A percentile compares a stretch with the other conserved stretches of the same genome.
Conservation (phyloP, 2,113 vertebrate genomes). For the Hiodon tergisus region DNA sequence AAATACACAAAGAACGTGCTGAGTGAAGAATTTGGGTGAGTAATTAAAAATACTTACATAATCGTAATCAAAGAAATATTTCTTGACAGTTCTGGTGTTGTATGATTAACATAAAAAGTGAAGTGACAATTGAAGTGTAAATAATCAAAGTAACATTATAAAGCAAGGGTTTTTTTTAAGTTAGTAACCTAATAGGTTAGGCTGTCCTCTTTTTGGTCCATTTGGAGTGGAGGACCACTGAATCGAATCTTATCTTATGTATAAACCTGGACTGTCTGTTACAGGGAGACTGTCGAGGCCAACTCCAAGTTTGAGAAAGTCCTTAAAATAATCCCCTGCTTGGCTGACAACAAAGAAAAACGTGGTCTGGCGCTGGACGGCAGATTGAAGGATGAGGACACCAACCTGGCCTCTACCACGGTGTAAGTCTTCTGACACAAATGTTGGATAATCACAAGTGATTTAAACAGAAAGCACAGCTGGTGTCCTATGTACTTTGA, state of each 20-base stretch:
- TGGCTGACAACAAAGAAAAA: conserved; percentile 73
- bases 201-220: no score
- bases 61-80: not conserved
- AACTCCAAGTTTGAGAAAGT: conserved; percentile 67
- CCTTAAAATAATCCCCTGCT: conserved; percentile 60
- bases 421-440: conserved; percentile 58
- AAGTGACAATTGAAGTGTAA: no score
- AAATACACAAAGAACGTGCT: conserved; percentile 79
- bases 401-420: conserved; percentile 85
- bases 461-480: not conserved
- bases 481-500: not conserved
- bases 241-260: not conserved
- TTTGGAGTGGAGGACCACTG: not conserved
- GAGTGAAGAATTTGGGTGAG: conserved; percentile 75
- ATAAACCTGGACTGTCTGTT: not conserved
- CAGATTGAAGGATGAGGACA: conserved; percentile 84
- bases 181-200: no score
- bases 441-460: no score
- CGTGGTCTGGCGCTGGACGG: conserved; percentile 79
- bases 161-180: not conserved
- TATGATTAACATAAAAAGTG: no score
- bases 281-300: conserved; percentile 73
- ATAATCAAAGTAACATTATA: no score
- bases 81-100: not conserved
- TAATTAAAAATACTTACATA: conserved; percentile 3